phyloP scores from a whole-genome alignment of 2,888 invertebrate species.

The Agrochola circellaris region DNA sequence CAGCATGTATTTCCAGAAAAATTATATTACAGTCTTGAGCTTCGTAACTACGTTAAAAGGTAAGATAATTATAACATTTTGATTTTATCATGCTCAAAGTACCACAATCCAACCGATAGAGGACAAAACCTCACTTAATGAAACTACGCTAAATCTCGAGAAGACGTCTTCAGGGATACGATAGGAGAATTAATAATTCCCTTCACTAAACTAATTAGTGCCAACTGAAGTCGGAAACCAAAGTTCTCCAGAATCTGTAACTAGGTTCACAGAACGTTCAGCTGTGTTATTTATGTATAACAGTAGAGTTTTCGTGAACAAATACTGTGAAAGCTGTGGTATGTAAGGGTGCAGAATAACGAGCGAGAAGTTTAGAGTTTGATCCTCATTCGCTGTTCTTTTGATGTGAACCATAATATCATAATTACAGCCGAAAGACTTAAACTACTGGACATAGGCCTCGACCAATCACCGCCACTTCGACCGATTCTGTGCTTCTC shows the following conservation, averaged over 20 bases:
- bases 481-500: no score
- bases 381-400: no score
- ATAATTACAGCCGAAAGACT: no score
- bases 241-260: conserved; percentile 15
- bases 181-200: conserved; percentile 32
- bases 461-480: no score
- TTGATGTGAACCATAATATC: no score
- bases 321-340: neutral
- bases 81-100: neutral
- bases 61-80: neutral
- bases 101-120: neutral
- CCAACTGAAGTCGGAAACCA: neutral
- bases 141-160: neutral
- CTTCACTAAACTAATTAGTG: conserved; percentile 37
- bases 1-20: neutral
- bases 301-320: neutral
- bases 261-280: conserved; percentile 1
- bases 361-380: no score
- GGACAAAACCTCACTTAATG: conserved; percentile 7
- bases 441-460: no score
- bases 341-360: no score
- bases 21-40: neutral
- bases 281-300: neutral
- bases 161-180: conserved; percentile 19
- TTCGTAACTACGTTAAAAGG: neutral